Conservation (phyloP, 2,797 vertebrate species). For the Alcedo atthis region DNA sequence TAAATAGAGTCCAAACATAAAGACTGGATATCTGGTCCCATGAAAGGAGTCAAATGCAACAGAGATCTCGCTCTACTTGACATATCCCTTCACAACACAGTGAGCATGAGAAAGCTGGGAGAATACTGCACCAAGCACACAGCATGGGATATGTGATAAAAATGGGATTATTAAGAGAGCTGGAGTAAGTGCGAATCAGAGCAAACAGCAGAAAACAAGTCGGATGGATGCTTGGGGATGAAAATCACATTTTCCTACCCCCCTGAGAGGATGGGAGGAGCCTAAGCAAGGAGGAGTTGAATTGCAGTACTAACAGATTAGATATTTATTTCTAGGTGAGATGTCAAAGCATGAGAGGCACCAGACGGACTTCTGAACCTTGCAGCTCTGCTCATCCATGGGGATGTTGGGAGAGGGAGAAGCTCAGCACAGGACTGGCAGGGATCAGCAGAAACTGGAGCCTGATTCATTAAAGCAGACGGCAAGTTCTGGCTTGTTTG, state of each 20-base stretch:
- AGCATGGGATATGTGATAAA: not conserved
- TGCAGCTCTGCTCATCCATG: not conserved
- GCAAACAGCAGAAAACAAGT: not conserved
- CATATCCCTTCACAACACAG: not conserved
- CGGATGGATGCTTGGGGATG: not conserved
- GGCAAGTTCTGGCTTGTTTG: conserved; percentile 16
- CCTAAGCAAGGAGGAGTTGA: not conserved
- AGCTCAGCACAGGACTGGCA: not conserved
- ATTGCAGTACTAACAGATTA: not conserved
- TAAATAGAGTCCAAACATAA: not conserved
- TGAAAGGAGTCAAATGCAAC: not conserved
- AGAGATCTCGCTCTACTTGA: not conserved
- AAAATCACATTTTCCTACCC: not conserved
- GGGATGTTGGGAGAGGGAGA: not conserved
- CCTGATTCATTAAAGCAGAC: not conserved
- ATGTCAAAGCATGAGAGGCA: not conserved
- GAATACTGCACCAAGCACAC: not conserved
- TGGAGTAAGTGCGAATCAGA: not conserved
- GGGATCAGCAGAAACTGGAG: not conserved
- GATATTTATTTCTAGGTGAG: not conserved
- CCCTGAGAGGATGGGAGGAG: not conserved
- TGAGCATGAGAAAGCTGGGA: not conserved
- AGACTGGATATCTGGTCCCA: not conserved
- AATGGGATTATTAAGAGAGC: not conserved
- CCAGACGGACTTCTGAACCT: not conserved